A percentile compares a stretch with the other conserved stretches of the same genome.
Conservation (phyloP, 2,113 vertebrate species). For the Percopsis transmontana region DNA sequence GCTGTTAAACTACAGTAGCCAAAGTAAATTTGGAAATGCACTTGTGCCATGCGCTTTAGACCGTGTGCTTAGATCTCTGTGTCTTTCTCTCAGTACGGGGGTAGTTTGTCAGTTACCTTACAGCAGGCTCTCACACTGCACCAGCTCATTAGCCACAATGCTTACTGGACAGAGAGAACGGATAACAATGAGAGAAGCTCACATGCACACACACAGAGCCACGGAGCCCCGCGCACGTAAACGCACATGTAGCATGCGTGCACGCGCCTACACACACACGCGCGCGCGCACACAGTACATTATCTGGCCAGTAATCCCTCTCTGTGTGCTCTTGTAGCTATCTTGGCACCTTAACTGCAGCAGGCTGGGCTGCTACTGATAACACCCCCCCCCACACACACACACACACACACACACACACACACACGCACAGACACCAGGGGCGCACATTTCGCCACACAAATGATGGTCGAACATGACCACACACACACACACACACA, state of each 20-base stretch:
- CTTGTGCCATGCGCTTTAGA: too few relatives aligned
- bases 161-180: conserved; percentile 19
- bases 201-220: conserved; percentile 1
- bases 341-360: conserved; percentile 36
- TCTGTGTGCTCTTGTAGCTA: conserved; percentile 21
- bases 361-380: conserved; percentile 60
- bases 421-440: neutral
- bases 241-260: neutral
- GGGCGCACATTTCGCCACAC: neutral
- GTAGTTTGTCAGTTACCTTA: neutral
- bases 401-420: conserved; percentile 5
- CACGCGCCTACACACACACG: neutral
- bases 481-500: conserved; percentile 4
- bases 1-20: too few relatives aligned
- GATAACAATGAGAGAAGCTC: conserved; percentile 15
- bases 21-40: too few relatives aligned
- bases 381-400: conserved; percentile 26
- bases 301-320: conserved; percentile 9
- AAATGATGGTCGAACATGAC: too few relatives aligned
- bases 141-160: conserved; percentile 12
- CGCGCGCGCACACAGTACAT: conserved; percentile 19
- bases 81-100: too few relatives aligned
- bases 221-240: neutral
- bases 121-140: neutral
- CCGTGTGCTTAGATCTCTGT: too few relatives aligned